Percentiles rank a stretch among this genome's conserved stretches.
phyloP scores from a whole-genome alignment of 2,113 vertebrate species.

The Chionodraco myersi region DNA sequence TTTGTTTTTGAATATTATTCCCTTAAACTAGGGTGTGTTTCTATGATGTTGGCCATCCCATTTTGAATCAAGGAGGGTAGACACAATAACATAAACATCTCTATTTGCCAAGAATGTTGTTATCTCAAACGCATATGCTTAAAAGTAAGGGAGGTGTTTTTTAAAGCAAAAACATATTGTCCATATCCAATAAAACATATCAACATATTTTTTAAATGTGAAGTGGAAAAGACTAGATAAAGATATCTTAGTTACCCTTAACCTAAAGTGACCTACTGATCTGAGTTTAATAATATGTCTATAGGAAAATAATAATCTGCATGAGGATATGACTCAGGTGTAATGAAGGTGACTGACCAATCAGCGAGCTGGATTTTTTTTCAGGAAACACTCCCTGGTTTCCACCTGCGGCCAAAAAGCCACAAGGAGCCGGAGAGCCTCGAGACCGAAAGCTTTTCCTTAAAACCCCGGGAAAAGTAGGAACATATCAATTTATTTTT shows the following conservation, averaged over 20 bases:
- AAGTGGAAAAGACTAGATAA: not conserved
- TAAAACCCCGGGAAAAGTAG: not conserved
- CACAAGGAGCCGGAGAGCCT: not conserved
- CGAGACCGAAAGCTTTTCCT: rapidly evolving
- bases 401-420: not conserved
- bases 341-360: conserved; percentile 8
- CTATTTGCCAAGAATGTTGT: not conserved
- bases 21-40: not conserved
- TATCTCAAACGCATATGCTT: too few species aligned
- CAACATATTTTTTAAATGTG: not conserved
- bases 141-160: too few species aligned
- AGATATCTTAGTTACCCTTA: not conserved
- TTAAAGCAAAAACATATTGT: too few species aligned
- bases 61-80: not conserved
- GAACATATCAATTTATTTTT: not conserved
- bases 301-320: not conserved
- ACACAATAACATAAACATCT: not conserved
- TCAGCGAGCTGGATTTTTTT: conserved; percentile 30
- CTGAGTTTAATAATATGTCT: not conserved
- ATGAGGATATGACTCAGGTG: not conserved
- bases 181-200: not conserved
- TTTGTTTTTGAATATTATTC: not conserved
- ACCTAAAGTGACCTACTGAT: too few species aligned
- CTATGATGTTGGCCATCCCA: not conserved
- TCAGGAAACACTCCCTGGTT: conserved; percentile 25